Percentiles rank a stretch among this genome's conserved stretches.
Evolutionary conservation across 2,797 vertebrate species (phyloP).

Genomic region (Sebastes miniatus): DNA sequence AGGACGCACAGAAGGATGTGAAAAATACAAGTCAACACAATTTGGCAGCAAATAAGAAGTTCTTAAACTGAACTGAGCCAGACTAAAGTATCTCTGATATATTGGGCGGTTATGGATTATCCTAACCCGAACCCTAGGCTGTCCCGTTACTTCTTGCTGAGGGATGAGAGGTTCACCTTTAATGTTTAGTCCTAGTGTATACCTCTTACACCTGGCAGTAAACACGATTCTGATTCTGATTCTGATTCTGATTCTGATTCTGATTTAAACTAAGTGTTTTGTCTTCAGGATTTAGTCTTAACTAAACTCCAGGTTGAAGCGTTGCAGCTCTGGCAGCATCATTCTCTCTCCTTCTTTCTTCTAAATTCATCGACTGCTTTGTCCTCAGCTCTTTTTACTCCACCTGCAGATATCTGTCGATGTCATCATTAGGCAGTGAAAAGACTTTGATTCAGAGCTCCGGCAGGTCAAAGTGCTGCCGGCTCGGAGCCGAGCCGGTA

Average conservation of each 20-base stretch:
- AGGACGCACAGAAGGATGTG: background rate
- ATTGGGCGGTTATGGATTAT: background rate
- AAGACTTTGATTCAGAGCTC: background rate
- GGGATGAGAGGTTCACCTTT: background rate
- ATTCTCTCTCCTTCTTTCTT: background rate
- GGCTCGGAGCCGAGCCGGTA: background rate
- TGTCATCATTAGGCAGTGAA: background rate
- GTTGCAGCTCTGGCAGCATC: background rate
- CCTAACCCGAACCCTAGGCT: background rate
- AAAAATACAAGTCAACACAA: background rate
- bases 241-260: background rate
- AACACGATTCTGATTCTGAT: too few species aligned
- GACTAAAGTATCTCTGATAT: background rate
- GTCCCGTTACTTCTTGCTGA: background rate
- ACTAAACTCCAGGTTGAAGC: background rate
- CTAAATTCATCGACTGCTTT: background rate
- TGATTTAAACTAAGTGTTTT: background rate
- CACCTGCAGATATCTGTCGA: background rate
- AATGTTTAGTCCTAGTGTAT: background rate
- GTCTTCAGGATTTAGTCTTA: background rate
- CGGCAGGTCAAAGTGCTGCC: background rate
- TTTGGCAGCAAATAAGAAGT: background rate
- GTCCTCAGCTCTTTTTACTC: background rate
- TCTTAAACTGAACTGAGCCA: background rate
- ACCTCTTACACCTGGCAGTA: too few species aligned